phyloP scores from a whole-genome alignment of 2,888 invertebrate species.

The Cryptocheilus praepositus region DNA sequence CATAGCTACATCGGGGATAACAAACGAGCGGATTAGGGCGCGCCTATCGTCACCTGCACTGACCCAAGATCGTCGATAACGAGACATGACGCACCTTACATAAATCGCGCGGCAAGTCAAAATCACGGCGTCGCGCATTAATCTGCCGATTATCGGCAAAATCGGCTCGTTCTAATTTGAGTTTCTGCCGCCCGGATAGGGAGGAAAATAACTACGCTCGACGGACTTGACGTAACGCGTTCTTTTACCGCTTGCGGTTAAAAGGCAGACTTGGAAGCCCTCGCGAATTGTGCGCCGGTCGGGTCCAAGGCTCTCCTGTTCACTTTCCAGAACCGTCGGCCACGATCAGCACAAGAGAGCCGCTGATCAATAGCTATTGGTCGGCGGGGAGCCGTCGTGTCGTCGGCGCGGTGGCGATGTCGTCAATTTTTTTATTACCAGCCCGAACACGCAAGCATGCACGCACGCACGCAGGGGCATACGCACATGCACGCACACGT shows the following conservation, averaged over 20 bases:
- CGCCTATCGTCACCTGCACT: conserved; percentile 44
- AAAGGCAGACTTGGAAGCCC: conserved; percentile 22
- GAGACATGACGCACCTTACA: not conserved
- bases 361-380: conserved; percentile 66
- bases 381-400: conserved; percentile 62
- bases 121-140: too few relatives aligned
- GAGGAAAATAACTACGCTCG: too few relatives aligned
- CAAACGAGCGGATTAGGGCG: conserved; percentile 31
- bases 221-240: too few relatives aligned
- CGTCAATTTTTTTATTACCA: conserved; percentile 62
- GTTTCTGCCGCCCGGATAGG: too few relatives aligned
- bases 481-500: conserved; percentile 40
- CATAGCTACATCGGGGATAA: conserved; percentile 36
- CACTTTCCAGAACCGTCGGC: conserved; percentile 43
- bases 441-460: conserved; percentile 55
- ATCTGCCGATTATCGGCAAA: too few relatives aligned
- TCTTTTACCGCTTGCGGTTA: not conserved
- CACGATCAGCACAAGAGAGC: conserved; percentile 50
- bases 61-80: conserved; percentile 35
- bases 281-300: conserved; percentile 24
- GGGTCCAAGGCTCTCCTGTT: conserved; percentile 34
- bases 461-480: conserved; percentile 42
- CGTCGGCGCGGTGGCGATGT: conserved; percentile 64
- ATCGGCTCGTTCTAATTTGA: too few relatives aligned
- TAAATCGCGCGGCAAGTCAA: not conserved